phyloP scores from a whole-genome alignment of 2,113 vertebrate species.

The Semicossyphus pulcher region DNA sequence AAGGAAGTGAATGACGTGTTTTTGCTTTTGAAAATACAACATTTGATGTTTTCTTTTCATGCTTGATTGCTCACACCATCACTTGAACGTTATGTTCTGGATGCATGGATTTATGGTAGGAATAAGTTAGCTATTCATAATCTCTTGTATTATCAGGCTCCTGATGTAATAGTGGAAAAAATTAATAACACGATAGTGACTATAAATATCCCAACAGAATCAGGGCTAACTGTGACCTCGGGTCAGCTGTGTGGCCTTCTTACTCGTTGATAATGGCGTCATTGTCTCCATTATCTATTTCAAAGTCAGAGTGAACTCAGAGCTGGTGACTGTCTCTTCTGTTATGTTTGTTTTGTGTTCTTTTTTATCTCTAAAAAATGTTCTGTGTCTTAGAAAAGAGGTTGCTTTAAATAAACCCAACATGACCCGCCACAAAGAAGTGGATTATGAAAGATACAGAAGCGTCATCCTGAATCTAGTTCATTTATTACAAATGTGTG shows the following conservation, averaged over 20 bases:
- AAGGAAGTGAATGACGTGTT: background rate
- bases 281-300: conserved; percentile 48
- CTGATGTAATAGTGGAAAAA: conserved; percentile 20
- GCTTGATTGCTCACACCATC: background rate
- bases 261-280: conserved; percentile 14
- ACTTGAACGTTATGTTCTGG: conserved; percentile 7
- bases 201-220: background rate
- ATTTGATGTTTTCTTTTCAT: background rate
- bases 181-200: background rate
- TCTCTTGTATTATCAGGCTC: conserved; percentile 21
- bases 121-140: conserved; percentile 57
- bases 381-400: too few species aligned
- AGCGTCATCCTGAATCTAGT: too few species aligned
- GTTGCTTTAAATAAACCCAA: too few species aligned
- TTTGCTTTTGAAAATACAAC: too few species aligned
- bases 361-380: background rate
- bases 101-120: conserved; percentile 24
- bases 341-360: background rate
- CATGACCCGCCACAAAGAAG: too few species aligned
- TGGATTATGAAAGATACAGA: too few species aligned
- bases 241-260: conserved; percentile 31
- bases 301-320: conserved; percentile 29
- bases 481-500: too few species aligned
- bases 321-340: background rate
- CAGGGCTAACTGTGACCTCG: conserved; percentile 27